Base-by-base conservation (phyloP, 2,888 invertebrate genomes). In the Epinotia bilunana region DNA sequence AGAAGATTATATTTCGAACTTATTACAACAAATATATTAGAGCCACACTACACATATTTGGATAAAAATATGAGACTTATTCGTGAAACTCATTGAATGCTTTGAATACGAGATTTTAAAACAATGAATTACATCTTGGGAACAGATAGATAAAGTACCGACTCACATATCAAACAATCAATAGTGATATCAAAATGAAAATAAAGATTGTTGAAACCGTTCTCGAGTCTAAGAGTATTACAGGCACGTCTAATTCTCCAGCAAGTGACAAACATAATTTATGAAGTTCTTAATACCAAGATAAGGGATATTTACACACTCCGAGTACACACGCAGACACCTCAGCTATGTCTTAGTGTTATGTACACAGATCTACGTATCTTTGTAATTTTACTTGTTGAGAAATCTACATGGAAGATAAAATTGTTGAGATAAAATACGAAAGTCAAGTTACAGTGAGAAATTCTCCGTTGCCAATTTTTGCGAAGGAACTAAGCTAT, bases 191-290 rank as follows among this genome's bases (percentile, higher is more conserved):
- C 75, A 78, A 72, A 78, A 77, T 76, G 74, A 77, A 78, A 77
- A 78, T 78, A 78, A 55, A 77, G 77, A 76, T 77, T 76, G 78
- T 77, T 73, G 77, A 65, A 74, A 77, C 58, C 73, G 71, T 61
- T 75, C 72, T 76, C 63, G 57, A 73, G 62, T 74, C 64, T 67
- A 70, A 74, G 72, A 74, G 72, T 46, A 73, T 74, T 76, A 76
- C 71, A 74, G 78, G 74, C 77, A 77, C 81, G 80, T 83, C 82
- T 84, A 87, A 90, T 90, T 91, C 88, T 87, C 87, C 88, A 83
- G 86, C 86, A 88, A 82, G 84, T 94, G 93, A 94, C 93, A 94
- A 93, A 94, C 94, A 91, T 90, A 91, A 94, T 94, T 94, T 94
- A 94, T 93, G 94, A 92, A 93, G 93, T 92, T 90, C 90, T 89